Conservation (phyloP, 1,140 invertebrate species). For the Scaptomyza hsui region DNA sequence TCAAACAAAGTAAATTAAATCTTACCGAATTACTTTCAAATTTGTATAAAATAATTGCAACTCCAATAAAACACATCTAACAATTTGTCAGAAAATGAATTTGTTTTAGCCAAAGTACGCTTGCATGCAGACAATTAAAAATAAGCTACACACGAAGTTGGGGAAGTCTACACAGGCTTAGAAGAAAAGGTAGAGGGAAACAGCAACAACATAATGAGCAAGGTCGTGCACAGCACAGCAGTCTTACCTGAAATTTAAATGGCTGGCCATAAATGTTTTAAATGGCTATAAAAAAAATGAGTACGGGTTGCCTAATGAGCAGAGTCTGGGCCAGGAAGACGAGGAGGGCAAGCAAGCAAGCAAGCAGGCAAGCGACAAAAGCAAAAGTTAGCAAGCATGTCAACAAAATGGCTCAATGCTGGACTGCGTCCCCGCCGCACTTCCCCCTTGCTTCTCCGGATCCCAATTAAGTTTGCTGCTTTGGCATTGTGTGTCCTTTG, state of each 20-base stretch:
- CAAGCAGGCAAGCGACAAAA: constrained; percentile 16
- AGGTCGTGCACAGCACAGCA: constrained; percentile 49
- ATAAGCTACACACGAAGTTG: too few relatives aligned
- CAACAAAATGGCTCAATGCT: constrained; percentile 38
- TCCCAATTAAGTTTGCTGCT: constrained; percentile 50
- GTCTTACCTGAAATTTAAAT: constrained; percentile 72
- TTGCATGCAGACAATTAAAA: too few relatives aligned
- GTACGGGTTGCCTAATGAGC: constrained; percentile 36
- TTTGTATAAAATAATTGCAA: too few relatives aligned
- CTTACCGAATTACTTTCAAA: too few relatives aligned
- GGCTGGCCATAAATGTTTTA: constrained; percentile 75
- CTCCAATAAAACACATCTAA: too few relatives aligned
- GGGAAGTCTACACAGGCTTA: neutral
- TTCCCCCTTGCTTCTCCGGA: neutral
- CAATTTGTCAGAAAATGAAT: too few relatives aligned
- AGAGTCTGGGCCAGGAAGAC: neutral
- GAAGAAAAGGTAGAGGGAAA: neutral
- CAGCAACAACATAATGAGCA: constrained; percentile 56
- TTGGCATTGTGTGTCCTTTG: constrained; percentile 43
- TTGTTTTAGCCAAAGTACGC: too few relatives aligned
- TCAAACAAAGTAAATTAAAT: too few relatives aligned
- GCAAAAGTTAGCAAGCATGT: constrained; percentile 30
- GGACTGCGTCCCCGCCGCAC: neutral
- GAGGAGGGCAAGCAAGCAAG: neutral
- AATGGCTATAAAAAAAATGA: constrained; percentile 64